Conservation (phyloP, 2,888 invertebrate species). For the Perdita meconis region DNA sequence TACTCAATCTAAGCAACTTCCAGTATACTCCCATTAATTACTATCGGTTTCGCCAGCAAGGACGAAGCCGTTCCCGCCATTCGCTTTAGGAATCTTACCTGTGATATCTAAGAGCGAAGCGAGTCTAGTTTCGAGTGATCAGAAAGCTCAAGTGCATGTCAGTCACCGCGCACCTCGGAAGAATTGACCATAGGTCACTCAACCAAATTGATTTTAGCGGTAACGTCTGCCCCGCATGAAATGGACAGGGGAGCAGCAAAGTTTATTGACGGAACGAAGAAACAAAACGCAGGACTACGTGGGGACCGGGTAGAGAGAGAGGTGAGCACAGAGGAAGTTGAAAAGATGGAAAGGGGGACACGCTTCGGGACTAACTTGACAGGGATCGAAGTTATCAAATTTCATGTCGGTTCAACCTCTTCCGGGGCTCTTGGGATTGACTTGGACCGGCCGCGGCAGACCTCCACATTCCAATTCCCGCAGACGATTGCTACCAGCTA, state of each 20-base stretch:
- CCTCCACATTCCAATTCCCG: constrained; percentile 49
- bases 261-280: background rate
- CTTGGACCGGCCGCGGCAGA: constrained; percentile 52
- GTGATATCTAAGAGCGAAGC: constrained; percentile 8
- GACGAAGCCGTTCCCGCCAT: constrained; percentile 14
- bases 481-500: constrained; percentile 76
- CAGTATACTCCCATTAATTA: constrained; percentile 40
- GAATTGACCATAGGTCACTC: constrained; percentile 53
- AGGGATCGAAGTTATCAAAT: constrained; percentile 72
- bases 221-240: constrained; percentile 7
- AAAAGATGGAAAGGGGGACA: constrained; percentile 7
- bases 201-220: constrained; percentile 63
- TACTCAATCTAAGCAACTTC: background rate
- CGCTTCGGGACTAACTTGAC: constrained; percentile 51
- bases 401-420: constrained; percentile 73
- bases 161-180: constrained; percentile 44
- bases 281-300: constrained; percentile 6
- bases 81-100: background rate
- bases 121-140: constrained; percentile 28
- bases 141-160: constrained; percentile 23
- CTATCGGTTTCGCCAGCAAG: constrained; percentile 33
- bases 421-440: constrained; percentile 41
- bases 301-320: background rate
- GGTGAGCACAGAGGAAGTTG: background rate
- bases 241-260: background rate